Conservation (phyloP, 2,888 invertebrate genomes). For the Prenolepis imparis region DNA sequence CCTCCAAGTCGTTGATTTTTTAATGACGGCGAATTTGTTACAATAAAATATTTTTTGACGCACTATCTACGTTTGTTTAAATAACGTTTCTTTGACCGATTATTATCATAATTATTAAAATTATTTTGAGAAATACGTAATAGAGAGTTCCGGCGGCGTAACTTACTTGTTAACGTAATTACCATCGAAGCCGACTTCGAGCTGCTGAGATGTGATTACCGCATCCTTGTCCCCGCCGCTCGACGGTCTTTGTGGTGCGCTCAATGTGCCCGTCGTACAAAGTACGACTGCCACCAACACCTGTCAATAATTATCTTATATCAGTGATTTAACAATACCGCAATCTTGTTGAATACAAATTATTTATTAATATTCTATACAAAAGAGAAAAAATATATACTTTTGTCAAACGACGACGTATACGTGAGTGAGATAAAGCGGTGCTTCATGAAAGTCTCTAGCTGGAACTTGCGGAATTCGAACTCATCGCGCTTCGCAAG, state of each 20-base stretch:
- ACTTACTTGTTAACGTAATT: constrained; percentile 85
- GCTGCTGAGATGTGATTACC: constrained; percentile 84
- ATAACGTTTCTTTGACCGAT: neutral
- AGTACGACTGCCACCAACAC: constrained; percentile 82
- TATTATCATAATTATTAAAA: neutral
- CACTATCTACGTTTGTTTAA: neutral
- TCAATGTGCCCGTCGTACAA: constrained; percentile 80
- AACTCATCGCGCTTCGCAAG: constrained; percentile 19
- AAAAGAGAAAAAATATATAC: neutral
- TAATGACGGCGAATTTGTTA: constrained; percentile 1
- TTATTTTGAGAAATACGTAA: neutral
- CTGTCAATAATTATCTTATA: constrained; percentile 68
- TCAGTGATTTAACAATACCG: neutral
- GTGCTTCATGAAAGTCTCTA: constrained; percentile 20
- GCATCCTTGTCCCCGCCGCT: constrained; percentile 84
- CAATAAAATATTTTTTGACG: neutral
- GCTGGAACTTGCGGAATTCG: constrained; percentile 29
- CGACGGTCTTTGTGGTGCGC: constrained; percentile 80
- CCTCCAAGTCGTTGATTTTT: neutral
- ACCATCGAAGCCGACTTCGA: constrained; percentile 85
- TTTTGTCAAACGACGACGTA: neutral
- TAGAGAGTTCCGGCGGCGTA: neutral
- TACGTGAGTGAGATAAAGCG: neutral
- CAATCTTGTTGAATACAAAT: neutral
- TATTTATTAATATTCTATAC: neutral